A percentile compares a stretch with the other conserved stretches of the same genome.
Conservation (phyloP, 37 sponge, comb jelly and placozoan genomes). For the Lycopodina hypogea region DNA sequence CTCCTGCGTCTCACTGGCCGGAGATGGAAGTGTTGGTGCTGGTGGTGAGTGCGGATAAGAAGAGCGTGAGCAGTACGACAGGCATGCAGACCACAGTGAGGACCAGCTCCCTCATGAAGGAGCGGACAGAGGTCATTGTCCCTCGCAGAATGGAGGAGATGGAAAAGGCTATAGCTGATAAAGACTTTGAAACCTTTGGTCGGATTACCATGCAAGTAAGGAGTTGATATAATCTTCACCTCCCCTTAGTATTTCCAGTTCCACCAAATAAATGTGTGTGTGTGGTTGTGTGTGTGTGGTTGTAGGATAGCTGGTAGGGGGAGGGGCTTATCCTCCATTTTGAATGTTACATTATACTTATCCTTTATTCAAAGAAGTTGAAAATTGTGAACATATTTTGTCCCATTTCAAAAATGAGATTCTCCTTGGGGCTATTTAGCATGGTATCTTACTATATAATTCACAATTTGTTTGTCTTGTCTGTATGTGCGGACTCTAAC, state of each 20-base stretch:
- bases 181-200: slow-evolving; percentile 80
- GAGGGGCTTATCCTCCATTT: too few species aligned
- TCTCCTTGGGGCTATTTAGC: too few species aligned
- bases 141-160: slow-evolving; percentile 78
- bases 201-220: slow-evolving; percentile 80
- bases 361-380: too few species aligned
- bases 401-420: too few species aligned
- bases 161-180: slow-evolving; percentile 75
- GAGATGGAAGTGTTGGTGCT: slow-evolving; percentile 89
- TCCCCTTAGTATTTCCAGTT: not conserved
- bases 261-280: too few species aligned
- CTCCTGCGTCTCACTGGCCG: slow-evolving; percentile 87
- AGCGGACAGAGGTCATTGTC: slow-evolving; percentile 75
- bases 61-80: slow-evolving; percentile 80
- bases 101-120: slow-evolving; percentile 83
- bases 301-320: not conserved
- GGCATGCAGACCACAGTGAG: slow-evolving; percentile 90
- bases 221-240: not conserved
- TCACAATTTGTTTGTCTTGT: too few species aligned
- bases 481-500: too few species aligned
- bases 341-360: too few species aligned
- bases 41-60: slow-evolving; percentile 90
- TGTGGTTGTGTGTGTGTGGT: too few species aligned
- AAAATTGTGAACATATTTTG: too few species aligned
- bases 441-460: too few species aligned